Evolutionary conservation across 2,113 vertebrate genomes (phyloP).

Genomic region (Pelecanus crispus): DNA sequence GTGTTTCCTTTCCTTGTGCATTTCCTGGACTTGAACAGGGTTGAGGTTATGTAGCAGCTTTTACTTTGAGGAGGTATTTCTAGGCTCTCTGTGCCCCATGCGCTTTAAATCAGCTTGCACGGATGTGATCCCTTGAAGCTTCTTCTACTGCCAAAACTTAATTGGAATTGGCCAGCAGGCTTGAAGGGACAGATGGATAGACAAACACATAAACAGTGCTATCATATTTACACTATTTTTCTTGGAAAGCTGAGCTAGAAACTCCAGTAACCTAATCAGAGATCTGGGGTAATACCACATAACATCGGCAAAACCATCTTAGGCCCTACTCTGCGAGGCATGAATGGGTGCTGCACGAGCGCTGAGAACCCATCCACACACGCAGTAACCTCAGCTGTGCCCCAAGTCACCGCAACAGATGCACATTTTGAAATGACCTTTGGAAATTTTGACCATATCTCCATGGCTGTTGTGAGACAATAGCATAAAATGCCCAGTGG

Average conservation of each 20-base stretch:
- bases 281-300: not conserved
- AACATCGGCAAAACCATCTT: not conserved
- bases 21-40: not conserved
- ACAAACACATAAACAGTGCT: not conserved
- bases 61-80: not conserved
- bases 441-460: not conserved
- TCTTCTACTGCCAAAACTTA: not conserved
- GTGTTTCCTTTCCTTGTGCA: not conserved
- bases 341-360: fast-evolving
- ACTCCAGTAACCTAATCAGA: not conserved
- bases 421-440: not conserved
- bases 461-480: not conserved
- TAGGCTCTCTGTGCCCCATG: not conserved
- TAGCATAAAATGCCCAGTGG: not conserved
- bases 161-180: not conserved
- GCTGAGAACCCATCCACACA: fast-evolving
- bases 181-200: not conserved
- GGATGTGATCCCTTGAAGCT: not conserved
- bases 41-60: not conserved
- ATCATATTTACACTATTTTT: not conserved
- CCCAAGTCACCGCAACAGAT: not conserved
- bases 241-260: not conserved
- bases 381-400: not conserved
- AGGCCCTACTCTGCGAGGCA: not conserved
- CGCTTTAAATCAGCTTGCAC: not conserved